Evolutionary conservation across 1,140 invertebrate species (phyloP), one percentile per base, ranked within the genome.

Genomic region (Cryptotermes secundus): DNA sequence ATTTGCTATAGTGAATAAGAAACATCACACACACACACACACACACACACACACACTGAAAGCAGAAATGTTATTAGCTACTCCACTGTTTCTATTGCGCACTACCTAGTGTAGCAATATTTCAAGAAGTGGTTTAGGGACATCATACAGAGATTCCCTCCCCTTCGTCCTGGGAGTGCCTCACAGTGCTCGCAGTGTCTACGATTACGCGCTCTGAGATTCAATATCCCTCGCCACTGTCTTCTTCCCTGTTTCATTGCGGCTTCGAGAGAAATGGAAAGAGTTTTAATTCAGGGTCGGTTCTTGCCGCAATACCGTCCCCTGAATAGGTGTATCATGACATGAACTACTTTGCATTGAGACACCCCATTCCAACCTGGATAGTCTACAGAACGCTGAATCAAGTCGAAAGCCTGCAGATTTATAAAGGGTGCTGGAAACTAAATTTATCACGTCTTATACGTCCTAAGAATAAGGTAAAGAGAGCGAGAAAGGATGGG

Each of bases 391-490:
- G n/a, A 72, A 31, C 59, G 31, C 59, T 72, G 59, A 72, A 72
- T 72, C 59, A 31, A 72, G 59, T 31, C 26, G 59, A 72, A 31
- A 72, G 59, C 59, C 31, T 31, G 59, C 26, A 31, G 9, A 72
- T 72, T 72, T 72, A 72, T 72, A 72, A 72, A 72, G 59, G 59
- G n/a, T 26, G 26, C 31, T 72, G 59, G 31, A 72, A 72, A 72
- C 26, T 72, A 72, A 72, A 72, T 72, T 72, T 72, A 72, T 72
- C n/a, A n/a, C 59, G n/a, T 72, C 31, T n/a, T 72, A n/a, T 72
- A n/a, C 59, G 59, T 72, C 7, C 4, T 72, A 72, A 72, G 59
- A 72, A 26, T 72, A 49, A 49, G n/a, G 45, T 14, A 22, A 22
- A 19, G n/a, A 14, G n/a, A n/a, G 59, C 31, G 26, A n/a, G 59